Conservation (phyloP, 2,797 vertebrate species). For the Coracias cyanogaster region DNA sequence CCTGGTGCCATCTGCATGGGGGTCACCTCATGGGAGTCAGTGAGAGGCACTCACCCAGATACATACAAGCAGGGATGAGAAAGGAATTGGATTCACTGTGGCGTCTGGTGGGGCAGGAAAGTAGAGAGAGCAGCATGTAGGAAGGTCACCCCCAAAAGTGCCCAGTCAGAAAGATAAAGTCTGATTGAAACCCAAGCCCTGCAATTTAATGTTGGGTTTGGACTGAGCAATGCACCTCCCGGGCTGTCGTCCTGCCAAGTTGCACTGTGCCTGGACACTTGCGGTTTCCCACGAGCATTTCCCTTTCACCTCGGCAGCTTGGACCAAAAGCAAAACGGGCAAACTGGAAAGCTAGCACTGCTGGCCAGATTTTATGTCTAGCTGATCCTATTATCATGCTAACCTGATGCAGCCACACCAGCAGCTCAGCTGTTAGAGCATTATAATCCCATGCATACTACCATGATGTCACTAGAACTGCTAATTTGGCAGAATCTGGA, state of each 20-base stretch:
- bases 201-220: background rate
- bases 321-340: background rate
- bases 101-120: background rate
- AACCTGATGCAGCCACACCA: background rate
- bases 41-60: background rate
- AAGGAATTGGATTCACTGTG: background rate
- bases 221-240: rapidly evolving
- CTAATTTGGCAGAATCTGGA: background rate
- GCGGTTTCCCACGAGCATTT: rapidly evolving
- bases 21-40: background rate
- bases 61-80: background rate
- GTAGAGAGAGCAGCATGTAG: background rate
- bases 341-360: background rate
- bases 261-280: background rate
- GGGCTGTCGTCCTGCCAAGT: background rate
- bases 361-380: background rate
- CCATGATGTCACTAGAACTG: background rate
- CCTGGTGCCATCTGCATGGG: background rate
- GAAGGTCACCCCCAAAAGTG: background rate
- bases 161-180: background rate
- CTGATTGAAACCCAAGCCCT: background rate
- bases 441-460: background rate
- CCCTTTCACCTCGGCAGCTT: background rate
- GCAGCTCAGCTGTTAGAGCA: background rate
- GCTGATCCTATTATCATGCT: rapidly evolving